Evolutionary conservation across 2,113 vertebrate species (phyloP).

Genomic region (Coreoperca whiteheadi): DNA sequence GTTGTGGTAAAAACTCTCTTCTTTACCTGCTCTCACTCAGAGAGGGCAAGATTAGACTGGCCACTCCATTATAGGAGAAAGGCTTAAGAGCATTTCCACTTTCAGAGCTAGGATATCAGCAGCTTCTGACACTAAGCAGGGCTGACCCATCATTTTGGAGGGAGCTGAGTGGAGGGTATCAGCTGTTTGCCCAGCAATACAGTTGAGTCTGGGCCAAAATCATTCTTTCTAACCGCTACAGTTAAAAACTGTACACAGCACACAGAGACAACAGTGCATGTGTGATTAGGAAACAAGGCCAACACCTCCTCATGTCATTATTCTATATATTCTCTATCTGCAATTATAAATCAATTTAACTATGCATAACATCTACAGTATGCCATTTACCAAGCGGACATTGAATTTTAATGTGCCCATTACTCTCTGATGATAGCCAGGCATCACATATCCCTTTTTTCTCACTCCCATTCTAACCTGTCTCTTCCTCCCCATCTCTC

Average conservation of each 20-base stretch:
- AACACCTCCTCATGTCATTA: slow-evolving; percentile 5
- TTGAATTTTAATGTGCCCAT: slow-evolving; percentile 76
- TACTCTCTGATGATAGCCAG: slow-evolving; percentile 70
- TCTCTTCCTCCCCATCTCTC: slow-evolving; percentile 61
- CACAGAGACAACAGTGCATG: background rate
- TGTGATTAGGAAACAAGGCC: slow-evolving; percentile 8
- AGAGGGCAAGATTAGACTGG: slow-evolving; percentile 75
- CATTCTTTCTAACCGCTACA: background rate
- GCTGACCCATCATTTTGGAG: slow-evolving; percentile 80
- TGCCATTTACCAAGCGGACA: slow-evolving; percentile 66
- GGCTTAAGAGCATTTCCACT: slow-evolving; percentile 79
- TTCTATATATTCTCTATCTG: slow-evolving; percentile 44
- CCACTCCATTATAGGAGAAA: slow-evolving; percentile 75
- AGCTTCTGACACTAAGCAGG: slow-evolving; percentile 79
- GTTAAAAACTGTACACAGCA: slow-evolving; percentile 1
- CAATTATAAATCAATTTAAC: slow-evolving; percentile 69
- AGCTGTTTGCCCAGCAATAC: slow-evolving; percentile 46
- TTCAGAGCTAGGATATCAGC: slow-evolving; percentile 77
- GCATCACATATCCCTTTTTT: slow-evolving; percentile 55
- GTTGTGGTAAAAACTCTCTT: slow-evolving; percentile 58
- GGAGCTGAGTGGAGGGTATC: slow-evolving; percentile 47
- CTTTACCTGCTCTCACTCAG: slow-evolving; percentile 68
- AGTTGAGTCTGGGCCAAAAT: slow-evolving; percentile 25
- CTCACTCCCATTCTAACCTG: slow-evolving; percentile 61
- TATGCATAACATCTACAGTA: slow-evolving; percentile 60